A percentile compares a stretch with the other conserved stretches of the same genome.
These are phyloP conservation scores for Tursiops truncatus DNA, from an alignment of 2,113 vertebrate genomes.

Conservation along the genomic window DNA sequence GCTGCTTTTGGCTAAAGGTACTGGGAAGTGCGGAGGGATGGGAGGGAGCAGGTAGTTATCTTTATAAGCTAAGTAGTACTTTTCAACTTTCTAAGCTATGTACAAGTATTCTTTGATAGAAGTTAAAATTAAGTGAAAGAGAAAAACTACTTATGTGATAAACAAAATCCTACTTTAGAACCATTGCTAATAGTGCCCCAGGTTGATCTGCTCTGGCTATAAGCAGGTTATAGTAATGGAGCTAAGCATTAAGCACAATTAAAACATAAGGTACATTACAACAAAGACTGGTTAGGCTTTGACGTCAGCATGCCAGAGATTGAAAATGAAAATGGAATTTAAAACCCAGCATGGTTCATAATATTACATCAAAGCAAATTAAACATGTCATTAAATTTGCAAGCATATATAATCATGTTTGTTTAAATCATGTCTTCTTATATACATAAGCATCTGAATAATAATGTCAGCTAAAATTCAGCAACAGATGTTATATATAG, in stretches of 20 bases:
- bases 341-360: neutral
- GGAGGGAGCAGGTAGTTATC: neutral
- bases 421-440: neutral
- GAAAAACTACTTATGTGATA: neutral
- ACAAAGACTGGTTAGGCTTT: neutral
- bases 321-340: slow-evolving; percentile 4
- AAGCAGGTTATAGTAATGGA: neutral
- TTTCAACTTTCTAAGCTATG: neutral
- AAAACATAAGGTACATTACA: neutral
- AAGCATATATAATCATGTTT: neutral
- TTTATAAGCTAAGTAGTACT: neutral
- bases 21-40: neutral
- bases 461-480: neutral
- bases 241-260: neutral
- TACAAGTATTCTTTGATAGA: neutral
- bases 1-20: neutral
- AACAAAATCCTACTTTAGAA: neutral
- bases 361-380: neutral
- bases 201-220: neutral
- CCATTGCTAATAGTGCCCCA: neutral
- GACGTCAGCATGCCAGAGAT: neutral
- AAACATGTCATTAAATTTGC: neutral
- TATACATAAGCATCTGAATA: neutral
- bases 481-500: neutral
- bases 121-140: neutral